phyloP scores from a whole-genome alignment of 1,140 invertebrate species.

The Ganaspis sp. region DNA sequence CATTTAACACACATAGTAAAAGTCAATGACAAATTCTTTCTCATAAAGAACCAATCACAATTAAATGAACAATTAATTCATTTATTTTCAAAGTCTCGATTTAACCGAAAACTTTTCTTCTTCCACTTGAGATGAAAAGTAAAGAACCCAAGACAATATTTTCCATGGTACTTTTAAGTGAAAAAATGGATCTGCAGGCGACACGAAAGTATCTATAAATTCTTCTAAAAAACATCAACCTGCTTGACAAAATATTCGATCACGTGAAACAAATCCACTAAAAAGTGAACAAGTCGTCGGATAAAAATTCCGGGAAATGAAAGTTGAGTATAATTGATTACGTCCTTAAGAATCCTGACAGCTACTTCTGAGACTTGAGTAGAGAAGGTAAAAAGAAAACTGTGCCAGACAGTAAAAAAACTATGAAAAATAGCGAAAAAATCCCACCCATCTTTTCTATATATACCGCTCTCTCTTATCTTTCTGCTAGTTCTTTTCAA shows the following conservation, averaged over 20 bases:
- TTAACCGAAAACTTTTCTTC: no score
- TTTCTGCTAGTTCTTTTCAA: neutral
- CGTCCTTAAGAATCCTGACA: constrained; percentile 46
- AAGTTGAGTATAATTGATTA: constrained; percentile 49
- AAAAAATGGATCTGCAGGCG: neutral
- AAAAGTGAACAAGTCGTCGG: neutral
- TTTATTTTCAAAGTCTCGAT: no score
- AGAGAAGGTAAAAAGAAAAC: constrained; percentile 41
- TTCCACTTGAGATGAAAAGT: no score
- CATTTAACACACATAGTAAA: no score
- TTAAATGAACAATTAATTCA: no score
- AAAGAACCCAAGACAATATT: no score
- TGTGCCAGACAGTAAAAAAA: constrained; percentile 38
- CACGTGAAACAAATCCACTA: neutral
- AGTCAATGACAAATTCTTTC: no score
- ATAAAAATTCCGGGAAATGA: constrained; percentile 42
- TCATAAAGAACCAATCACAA: no score
- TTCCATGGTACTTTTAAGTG: neutral
- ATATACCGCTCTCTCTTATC: neutral
- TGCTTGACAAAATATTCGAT: neutral
- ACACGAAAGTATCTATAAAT: neutral
- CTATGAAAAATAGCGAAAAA: constrained; percentile 43
- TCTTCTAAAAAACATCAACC: neutral
- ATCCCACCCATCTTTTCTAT: neutral
- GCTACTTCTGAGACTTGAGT: constrained; percentile 46